Conservation (phyloP, 2,888 invertebrate genomes). For the Dasysyrphus tricinctus region DNA sequence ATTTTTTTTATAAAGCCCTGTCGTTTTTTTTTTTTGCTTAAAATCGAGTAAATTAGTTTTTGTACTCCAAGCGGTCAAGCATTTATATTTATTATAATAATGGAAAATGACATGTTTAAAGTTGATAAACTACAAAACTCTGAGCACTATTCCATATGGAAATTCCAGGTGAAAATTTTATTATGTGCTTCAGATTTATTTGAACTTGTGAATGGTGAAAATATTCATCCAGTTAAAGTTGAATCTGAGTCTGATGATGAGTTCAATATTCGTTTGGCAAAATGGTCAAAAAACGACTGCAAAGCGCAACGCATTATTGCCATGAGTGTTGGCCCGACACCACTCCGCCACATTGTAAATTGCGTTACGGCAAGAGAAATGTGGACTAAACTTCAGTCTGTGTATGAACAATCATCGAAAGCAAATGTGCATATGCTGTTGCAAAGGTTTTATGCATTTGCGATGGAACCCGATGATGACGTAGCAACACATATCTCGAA, state of each 20-base stretch:
- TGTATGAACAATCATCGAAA: conserved; percentile 6
- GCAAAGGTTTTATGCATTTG: not conserved
- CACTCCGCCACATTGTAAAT: conserved; percentile 14
- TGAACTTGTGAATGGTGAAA: not conserved
- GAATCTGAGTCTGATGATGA: not conserved
- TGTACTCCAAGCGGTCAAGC: not conserved
- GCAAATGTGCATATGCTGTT: conserved; percentile 6
- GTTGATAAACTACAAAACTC: not conserved
- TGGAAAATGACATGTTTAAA: not conserved
- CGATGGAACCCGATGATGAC: conserved; percentile 3
- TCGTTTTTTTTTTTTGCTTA: not conserved
- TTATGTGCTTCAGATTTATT: conserved; percentile 19
- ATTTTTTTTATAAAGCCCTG: not conserved
- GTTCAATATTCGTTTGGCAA: conserved; percentile 16
- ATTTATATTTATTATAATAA: not conserved
- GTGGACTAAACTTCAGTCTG: conserved; percentile 13
- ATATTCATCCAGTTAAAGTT: not conserved
- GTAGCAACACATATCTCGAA: not conserved
- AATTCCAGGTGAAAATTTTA: not conserved
- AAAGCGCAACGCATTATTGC: conserved; percentile 25
- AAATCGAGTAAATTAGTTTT: not conserved
- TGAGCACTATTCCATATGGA: not conserved
- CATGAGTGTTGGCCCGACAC: conserved; percentile 22
- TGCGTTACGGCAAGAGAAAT: conserved; percentile 5
- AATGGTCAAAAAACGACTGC: conserved; percentile 1